Conservation (phyloP, 1,140 invertebrate genomes). For the Formica exsecta region DNA sequence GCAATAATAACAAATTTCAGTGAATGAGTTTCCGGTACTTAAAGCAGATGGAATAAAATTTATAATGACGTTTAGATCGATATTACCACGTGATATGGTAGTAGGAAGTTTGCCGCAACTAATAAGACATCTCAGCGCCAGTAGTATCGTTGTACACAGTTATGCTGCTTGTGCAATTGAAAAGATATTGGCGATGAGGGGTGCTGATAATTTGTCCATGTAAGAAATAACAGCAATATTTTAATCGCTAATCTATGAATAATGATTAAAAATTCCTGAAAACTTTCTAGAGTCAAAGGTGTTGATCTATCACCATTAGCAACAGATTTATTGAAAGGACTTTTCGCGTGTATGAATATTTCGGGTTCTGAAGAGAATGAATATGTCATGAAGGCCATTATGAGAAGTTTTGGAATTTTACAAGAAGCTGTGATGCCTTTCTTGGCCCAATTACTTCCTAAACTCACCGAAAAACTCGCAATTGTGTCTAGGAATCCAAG, state of each 20-base stretch:
- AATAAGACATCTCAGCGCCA: constrained; percentile 90
- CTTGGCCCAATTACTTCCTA: constrained; percentile 92
- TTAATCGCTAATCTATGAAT: constrained; percentile 46
- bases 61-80: constrained; percentile 97
- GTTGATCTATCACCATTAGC: constrained; percentile 88
- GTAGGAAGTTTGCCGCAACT: constrained; percentile 92
- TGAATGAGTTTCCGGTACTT: constrained; percentile 95
- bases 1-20: constrained; percentile 85
- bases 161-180: constrained; percentile 97
- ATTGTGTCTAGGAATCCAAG: constrained; percentile 97
- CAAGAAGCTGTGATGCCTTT: constrained; percentile 94
- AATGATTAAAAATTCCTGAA: neutral
- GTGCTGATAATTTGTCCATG: constrained; percentile 87
- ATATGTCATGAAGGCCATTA: constrained; percentile 98
- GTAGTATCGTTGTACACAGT: constrained; percentile 96
- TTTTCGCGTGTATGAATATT: constrained; percentile 92
- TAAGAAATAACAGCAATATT: constrained; percentile 81
- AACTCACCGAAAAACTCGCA: constrained; percentile 94
- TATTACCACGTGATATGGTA: constrained; percentile 93
- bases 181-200: constrained; percentile 93
- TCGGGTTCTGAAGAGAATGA: constrained; percentile 96
- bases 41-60: constrained; percentile 99
- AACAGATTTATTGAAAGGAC: constrained; percentile 89
- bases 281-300: constrained; percentile 87
- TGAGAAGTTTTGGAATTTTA: constrained; percentile 94